Percentiles rank a stretch among this genome's conserved stretches.
Evolutionary conservation across 1,140 invertebrate genomes (phyloP).

Genomic region (Plodia interpunctella): DNA sequence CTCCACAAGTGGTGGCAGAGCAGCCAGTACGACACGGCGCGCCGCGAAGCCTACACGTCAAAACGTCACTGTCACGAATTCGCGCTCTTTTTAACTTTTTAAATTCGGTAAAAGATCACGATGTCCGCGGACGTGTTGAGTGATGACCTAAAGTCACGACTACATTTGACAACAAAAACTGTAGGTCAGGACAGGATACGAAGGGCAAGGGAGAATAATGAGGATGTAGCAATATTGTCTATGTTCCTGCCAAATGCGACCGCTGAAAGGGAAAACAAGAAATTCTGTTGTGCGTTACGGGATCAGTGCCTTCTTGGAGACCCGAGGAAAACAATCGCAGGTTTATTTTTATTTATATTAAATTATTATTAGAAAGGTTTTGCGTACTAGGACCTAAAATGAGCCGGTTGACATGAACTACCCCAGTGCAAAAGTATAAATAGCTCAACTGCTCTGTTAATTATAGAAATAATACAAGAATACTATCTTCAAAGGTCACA

Average conservation of each 20-base stretch:
- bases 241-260: conserved; percentile 86
- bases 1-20: conserved; percentile 24
- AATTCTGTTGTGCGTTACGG: conserved; percentile 86
- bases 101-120: conserved; percentile 24
- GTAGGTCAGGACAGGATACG: conserved; percentile 86
- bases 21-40: conserved; percentile 52
- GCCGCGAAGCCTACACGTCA: conserved; percentile 55
- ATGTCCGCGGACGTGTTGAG: conserved; percentile 87
- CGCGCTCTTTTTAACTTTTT: conserved; percentile 39
- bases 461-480: no score
- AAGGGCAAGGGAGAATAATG: conserved; percentile 86
- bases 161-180: conserved; percentile 85
- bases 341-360: conserved; percentile 70
- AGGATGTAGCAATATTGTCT: conserved; percentile 90
- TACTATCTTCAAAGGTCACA: not conserved
- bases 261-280: conserved; percentile 82
- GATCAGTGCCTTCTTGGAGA: conserved; percentile 87
- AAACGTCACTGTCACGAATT: conserved; percentile 36
- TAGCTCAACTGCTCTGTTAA: no score
- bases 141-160: conserved; percentile 84
- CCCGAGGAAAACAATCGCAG: conserved; percentile 85
- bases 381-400: no score
- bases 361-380: not conserved
- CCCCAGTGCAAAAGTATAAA: not conserved
- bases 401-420: no score